Evolutionary conservation across 2,113 vertebrate species (phyloP).

Genomic region (Bubo blakistoni): DNA sequence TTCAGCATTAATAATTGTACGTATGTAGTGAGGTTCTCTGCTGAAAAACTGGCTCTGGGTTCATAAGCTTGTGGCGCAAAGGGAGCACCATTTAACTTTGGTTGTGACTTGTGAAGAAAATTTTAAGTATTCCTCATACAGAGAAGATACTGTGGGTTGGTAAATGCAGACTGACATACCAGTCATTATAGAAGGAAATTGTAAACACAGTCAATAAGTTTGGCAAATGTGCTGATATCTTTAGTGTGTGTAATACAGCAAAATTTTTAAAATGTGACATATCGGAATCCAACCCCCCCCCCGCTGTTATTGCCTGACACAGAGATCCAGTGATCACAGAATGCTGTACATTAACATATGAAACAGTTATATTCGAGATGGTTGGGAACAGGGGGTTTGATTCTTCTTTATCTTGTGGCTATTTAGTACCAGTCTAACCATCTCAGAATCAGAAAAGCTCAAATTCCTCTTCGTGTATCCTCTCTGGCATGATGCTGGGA

Average conservation of each 20-base stretch:
- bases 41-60: not conserved
- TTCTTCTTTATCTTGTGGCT: not conserved
- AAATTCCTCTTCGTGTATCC: not conserved
- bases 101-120: not conserved
- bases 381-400: not conserved
- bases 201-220: not conserved
- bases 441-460: not conserved
- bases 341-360: accelerated
- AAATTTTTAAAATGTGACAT: not conserved
- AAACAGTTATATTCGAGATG: not conserved
- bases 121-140: not conserved
- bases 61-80: not conserved
- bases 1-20: not conserved
- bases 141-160: not conserved
- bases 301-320: not conserved
- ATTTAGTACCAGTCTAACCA: not conserved
- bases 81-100: not conserved
- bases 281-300: not conserved
- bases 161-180: not conserved
- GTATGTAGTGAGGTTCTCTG: not conserved
- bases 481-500: not conserved
- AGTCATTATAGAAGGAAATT: not conserved
- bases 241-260: not conserved
- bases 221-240: not conserved
- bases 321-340: not conserved